phyloP scores from a whole-genome alignment of 2,888 invertebrate species.

The Temnothorax rugatulus region DNA sequence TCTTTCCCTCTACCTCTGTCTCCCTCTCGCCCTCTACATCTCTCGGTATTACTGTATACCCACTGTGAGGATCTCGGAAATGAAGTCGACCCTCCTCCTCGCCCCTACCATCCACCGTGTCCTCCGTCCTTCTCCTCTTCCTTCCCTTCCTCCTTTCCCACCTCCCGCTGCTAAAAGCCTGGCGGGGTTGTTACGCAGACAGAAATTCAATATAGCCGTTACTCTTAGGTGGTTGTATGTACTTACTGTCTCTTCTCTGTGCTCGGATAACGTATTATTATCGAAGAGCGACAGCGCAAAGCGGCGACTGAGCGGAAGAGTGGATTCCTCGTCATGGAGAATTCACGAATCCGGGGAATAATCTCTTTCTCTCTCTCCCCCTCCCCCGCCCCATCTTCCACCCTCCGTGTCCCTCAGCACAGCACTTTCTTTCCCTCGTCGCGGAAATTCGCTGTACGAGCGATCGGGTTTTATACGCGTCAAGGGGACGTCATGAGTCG shows the following conservation, averaged over 20 bases:
- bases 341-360: conserved; percentile 51
- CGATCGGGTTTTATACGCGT: conserved; percentile 53
- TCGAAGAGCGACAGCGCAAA: conserved; percentile 55
- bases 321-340: conserved; percentile 54
- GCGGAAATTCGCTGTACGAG: conserved; percentile 43
- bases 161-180: conserved; percentile 69
- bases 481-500: conserved; percentile 34
- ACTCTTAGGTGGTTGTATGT: conserved; percentile 70
- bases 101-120: conserved; percentile 41
- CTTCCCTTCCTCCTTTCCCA: conserved; percentile 32
- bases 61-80: conserved; percentile 71
- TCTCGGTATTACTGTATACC: conserved; percentile 63
- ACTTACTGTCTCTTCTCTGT: conserved; percentile 59
- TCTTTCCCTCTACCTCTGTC: conserved; percentile 2
- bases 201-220: conserved; percentile 78
- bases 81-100: conserved; percentile 66
- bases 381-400: not conserved
- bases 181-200: conserved; percentile 72
- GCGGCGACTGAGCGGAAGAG: conserved; percentile 50
- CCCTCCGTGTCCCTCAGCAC: not conserved
- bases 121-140: conserved; percentile 46
- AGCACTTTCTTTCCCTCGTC: conserved; percentile 35
- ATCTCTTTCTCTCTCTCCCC: conserved; percentile 34
- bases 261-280: conserved; percentile 66
- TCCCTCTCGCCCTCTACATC: conserved; percentile 47